A percentile compares a stretch with the other conserved stretches of the same genome.
Conservation (phyloP, 2,797 vertebrate species). For the Tangara arthus region DNA sequence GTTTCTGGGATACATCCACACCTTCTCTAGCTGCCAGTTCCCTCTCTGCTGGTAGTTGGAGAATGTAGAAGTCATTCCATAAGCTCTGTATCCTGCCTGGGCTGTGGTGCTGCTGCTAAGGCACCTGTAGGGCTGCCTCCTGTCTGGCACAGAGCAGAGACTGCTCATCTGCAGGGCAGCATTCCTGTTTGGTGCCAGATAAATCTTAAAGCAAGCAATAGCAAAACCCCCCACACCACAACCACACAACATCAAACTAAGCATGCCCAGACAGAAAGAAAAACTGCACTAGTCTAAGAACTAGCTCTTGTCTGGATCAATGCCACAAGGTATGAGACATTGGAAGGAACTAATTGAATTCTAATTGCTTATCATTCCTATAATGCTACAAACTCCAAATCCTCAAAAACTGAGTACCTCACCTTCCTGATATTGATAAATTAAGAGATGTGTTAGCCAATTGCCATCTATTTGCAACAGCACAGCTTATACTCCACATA, state of each 20-base stretch:
- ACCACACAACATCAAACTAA: neutral
- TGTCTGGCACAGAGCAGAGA: neutral
- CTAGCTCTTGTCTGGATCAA: neutral
- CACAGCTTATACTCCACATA: neutral
- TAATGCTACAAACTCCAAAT: neutral
- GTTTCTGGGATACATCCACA: neutral
- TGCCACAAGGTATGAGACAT: neutral
- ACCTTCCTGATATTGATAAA: neutral
- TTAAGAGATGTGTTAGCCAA: neutral
- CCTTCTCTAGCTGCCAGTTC: neutral
- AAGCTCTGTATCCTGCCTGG: neutral
- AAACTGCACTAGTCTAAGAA: neutral
- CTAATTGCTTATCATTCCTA: neutral
- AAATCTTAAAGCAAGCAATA: neutral
- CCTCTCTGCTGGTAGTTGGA: neutral
- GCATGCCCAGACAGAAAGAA: neutral
- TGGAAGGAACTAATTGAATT: neutral
- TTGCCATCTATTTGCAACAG: neutral
- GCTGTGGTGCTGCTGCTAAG: neutral
- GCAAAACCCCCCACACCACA: neutral
- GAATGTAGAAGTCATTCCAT: fast-evolving
- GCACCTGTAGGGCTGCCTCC: neutral
- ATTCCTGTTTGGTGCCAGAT: neutral
- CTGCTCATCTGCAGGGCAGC: neutral
- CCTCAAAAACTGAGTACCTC: neutral